phyloP scores from a whole-genome alignment of 2,888 invertebrate species.

The Clusia tigrina region DNA sequence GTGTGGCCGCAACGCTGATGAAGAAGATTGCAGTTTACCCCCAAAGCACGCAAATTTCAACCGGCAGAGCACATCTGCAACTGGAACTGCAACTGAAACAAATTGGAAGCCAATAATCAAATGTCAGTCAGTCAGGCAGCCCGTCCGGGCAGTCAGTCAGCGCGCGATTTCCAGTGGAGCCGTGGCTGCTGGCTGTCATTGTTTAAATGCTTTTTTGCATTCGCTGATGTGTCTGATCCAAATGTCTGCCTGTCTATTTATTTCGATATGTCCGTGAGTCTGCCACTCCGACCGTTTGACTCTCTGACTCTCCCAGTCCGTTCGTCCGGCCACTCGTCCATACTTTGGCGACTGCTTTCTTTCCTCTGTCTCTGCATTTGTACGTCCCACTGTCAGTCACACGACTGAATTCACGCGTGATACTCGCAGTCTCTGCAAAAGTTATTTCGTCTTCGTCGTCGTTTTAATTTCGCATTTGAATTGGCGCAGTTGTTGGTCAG shows the following conservation, averaged over 20 bases:
- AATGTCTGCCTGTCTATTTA: conserved; percentile 10
- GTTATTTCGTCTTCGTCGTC: conserved; percentile 43
- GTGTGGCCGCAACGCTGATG: conserved; percentile 33
- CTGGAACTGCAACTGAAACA: conserved; percentile 44
- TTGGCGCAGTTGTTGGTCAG: conserved; percentile 34
- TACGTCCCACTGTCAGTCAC: conserved; percentile 23
- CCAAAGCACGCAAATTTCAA: background rate
- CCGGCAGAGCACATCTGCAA: background rate
- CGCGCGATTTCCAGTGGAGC: too few relatives aligned
- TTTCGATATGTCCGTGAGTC: conserved; percentile 12
- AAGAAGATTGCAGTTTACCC: too few relatives aligned
- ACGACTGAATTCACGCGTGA: conserved; percentile 31
- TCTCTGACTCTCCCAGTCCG: too few relatives aligned
- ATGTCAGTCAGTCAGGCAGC: conserved; percentile 56
- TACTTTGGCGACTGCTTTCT: conserved; percentile 11
- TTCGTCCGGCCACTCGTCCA: conserved; percentile 34
- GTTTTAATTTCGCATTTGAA: conserved; percentile 43
- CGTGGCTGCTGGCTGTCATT: too few relatives aligned
- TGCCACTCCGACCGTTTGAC: too few relatives aligned
- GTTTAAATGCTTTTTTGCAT: too few relatives aligned
- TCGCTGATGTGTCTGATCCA: too few relatives aligned
- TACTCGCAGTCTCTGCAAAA: conserved; percentile 21
- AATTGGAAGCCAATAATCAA: conserved; percentile 65
- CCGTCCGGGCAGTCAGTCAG: too few relatives aligned
- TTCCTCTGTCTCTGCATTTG: background rate